These are phyloP conservation scores for Marmota monax DNA, from an alignment of 2,113 vertebrate species.

Conservation along the genomic window DNA sequence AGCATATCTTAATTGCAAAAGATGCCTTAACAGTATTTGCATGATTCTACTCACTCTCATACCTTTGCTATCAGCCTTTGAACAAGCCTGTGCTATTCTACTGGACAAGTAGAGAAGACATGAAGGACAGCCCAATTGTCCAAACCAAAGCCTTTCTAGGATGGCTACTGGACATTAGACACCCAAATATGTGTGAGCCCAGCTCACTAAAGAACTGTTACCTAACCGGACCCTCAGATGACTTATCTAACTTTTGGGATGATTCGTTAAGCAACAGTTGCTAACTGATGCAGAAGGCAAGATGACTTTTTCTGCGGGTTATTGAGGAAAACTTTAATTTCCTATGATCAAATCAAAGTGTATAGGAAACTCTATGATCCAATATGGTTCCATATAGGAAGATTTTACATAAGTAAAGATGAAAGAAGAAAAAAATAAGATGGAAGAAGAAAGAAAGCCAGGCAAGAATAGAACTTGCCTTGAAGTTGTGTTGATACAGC, in stretches of 20 bases:
- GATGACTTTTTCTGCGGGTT: not conserved
- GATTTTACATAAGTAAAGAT: not conserved
- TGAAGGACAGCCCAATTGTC: not conserved
- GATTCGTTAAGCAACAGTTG: not conserved
- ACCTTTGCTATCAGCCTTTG: not conserved
- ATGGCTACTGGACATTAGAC: not conserved
- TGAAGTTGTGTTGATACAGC: not conserved
- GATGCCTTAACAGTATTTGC: not conserved
- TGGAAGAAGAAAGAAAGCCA: not conserved
- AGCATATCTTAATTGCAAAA: not conserved
- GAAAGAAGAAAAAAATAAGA: not conserved
- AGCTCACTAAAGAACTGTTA: not conserved
- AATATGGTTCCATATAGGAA: not conserved
- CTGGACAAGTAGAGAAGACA: not conserved
- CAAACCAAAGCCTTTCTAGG: not conserved
- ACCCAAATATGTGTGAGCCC: not conserved
- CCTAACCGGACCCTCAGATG: not conserved
- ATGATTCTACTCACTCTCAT: not conserved
- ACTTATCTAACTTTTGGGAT: not conserved
- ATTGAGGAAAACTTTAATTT: constrained; percentile 36
- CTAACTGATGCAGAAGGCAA: not conserved
- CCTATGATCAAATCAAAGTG: constrained; percentile 6
- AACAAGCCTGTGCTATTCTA: not conserved
- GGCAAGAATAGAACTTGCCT: not conserved
- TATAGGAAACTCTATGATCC: not conserved